Percentiles rank a stretch among this genome's conserved stretches.
phyloP scores from a whole-genome alignment of 2,888 invertebrate genomes.

The Spilosoma lubricipeda region DNA sequence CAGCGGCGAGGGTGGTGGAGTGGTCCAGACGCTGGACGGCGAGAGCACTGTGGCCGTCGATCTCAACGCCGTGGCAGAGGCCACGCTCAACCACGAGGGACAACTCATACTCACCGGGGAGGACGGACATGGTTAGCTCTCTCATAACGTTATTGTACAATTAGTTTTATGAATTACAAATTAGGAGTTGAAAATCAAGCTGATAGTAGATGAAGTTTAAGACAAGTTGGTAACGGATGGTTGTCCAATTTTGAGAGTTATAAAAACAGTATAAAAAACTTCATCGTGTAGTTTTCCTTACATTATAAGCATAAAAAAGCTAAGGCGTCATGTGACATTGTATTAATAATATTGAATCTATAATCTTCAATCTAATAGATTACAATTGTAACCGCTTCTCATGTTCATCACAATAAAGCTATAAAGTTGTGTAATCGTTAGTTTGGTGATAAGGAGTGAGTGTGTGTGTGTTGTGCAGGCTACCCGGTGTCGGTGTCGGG shows the following conservation, averaged over 20 bases:
- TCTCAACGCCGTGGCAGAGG: slow-evolving; percentile 95
- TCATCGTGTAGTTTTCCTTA: no score
- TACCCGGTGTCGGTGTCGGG: slow-evolving; percentile 95
- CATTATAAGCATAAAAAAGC: background rate
- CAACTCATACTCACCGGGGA: slow-evolving; percentile 98
- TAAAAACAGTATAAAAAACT: no score
- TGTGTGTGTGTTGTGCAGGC: slow-evolving; percentile 76
- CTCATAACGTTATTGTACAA: background rate
- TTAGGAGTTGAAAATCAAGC: no score
- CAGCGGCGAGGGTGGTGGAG: slow-evolving; percentile 87
- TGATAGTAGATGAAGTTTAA: no score
- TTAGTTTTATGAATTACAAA: no score
- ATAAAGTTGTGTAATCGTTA: background rate
- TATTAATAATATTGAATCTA: no score
- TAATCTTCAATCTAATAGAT: no score
- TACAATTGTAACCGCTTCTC: no score
- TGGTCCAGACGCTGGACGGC: slow-evolving; percentile 90
- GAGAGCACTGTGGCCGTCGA: slow-evolving; percentile 95
- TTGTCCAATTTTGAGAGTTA: no score
- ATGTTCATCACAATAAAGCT: no score
- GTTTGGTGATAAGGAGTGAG: no score
- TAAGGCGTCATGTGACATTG: background rate
- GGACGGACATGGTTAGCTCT: slow-evolving; percentile 92
- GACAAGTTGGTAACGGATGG: no score
- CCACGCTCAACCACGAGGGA: slow-evolving; percentile 96